These are phyloP conservation scores for Arge pagana DNA, from an alignment of 2,888 invertebrate species.

Conservation along the genomic window DNA sequence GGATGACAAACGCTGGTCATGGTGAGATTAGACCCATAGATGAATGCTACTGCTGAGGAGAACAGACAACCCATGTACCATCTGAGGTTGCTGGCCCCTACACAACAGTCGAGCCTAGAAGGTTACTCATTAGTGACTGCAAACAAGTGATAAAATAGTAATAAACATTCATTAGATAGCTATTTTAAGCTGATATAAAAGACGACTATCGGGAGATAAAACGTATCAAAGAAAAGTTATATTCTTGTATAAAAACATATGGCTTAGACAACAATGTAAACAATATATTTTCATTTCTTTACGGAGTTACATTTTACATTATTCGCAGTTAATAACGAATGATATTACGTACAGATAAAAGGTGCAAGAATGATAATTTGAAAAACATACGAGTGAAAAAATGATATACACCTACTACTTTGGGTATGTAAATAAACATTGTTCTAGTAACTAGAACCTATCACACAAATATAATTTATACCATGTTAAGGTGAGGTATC, in stretches of 20 bases:
- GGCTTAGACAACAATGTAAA: slow-evolving; percentile 1
- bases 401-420: no score
- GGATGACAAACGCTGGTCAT: slow-evolving; percentile 89
- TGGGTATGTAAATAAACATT: no score
- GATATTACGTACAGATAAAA: no score
- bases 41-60: slow-evolving; percentile 68
- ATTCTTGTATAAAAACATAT: not conserved
- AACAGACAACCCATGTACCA: slow-evolving; percentile 74
- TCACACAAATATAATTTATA: no score
- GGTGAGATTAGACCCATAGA: slow-evolving; percentile 79
- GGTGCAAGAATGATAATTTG: no score
- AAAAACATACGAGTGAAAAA: no score
- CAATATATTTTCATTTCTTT: no score
- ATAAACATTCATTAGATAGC: slow-evolving; percentile 9
- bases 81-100: slow-evolving; percentile 77
- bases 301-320: no score
- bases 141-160: slow-evolving; percentile 2
- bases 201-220: slow-evolving; percentile 5
- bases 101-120: slow-evolving; percentile 81
- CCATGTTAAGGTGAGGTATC: no score
- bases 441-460: no score
- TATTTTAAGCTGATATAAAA: no score
- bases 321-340: no score
- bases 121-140: slow-evolving; percentile 18
- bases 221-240: not conserved